A percentile compares a stretch with the other conserved stretches of the same genome.
These are phyloP conservation scores for Nematostella vectensis DNA, from an alignment of 92 coral and sea anemone genomes.

Conservation along the genomic window DNA sequence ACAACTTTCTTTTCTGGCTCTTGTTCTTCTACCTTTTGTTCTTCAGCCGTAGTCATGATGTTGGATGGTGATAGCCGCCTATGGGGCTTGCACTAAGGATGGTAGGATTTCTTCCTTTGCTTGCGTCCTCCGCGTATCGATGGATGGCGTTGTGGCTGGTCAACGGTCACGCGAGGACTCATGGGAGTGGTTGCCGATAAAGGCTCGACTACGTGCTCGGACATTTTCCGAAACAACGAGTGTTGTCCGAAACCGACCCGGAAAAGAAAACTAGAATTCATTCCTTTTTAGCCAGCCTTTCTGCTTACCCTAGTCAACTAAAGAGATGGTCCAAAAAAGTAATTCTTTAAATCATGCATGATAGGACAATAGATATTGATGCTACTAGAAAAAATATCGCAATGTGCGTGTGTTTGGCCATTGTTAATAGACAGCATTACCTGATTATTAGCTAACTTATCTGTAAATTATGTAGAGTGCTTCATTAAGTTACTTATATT, in stretches of 20 bases:
- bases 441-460: no score
- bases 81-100: slow-evolving; percentile 93
- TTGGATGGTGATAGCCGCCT: slow-evolving; percentile 84
- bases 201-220: slow-evolving; percentile 9
- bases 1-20: slow-evolving; percentile 67
- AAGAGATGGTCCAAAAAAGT: no score
- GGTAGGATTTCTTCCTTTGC: slow-evolving; percentile 59
- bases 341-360: no score
- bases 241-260: background rate
- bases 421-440: no score
- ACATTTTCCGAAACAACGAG: slow-evolving; percentile 15
- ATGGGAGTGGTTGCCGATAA: slow-evolving; percentile 45
- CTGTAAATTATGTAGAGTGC: no score
- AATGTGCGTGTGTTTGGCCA: no score
- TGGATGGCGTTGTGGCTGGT: slow-evolving; percentile 85
- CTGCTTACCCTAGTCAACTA: no score
- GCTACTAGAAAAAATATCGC: no score
- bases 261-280: background rate
- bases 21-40: slow-evolving; percentile 70
- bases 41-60: slow-evolving; percentile 88
- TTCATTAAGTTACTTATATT: background rate
- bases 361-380: no score
- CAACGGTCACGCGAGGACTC: slow-evolving; percentile 69
- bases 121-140: slow-evolving; percentile 72
- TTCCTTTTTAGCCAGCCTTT: background rate